Percentiles rank a stretch among this genome's conserved stretches.
These are phyloP conservation scores for Limenitis camilla DNA, from an alignment of 2,888 invertebrate genomes.

Conservation along the genomic window DNA sequence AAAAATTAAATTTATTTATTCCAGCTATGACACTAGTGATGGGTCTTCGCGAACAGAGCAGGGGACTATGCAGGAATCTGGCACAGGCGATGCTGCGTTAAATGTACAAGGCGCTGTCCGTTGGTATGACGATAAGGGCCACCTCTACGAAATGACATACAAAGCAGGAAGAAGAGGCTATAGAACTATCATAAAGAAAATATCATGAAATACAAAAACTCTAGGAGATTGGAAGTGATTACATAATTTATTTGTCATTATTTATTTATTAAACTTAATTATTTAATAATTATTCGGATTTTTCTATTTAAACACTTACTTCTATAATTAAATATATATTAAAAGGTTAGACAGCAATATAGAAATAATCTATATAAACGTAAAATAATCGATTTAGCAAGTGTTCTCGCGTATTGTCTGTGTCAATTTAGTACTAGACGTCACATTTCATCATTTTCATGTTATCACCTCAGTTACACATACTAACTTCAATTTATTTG, in stretches of 20 bases:
- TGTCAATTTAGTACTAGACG: slow-evolving; percentile 31
- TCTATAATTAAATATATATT: neutral
- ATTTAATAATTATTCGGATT: slow-evolving; percentile 16
- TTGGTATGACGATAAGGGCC: slow-evolving; percentile 66
- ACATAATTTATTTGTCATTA: slow-evolving; percentile 27
- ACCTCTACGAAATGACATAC: slow-evolving; percentile 66
- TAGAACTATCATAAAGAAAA: slow-evolving; percentile 60
- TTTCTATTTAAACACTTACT: neutral
- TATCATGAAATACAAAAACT: slow-evolving; percentile 33
- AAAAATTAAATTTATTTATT: slow-evolving; percentile 23
- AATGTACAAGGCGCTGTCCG: slow-evolving; percentile 62
- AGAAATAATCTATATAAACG: neutral
- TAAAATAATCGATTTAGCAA: neutral
- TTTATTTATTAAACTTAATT: slow-evolving; percentile 32
- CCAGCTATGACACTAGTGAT: slow-evolving; percentile 68
- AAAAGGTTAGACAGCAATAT: neutral
- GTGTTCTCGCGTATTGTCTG: slow-evolving; percentile 1
- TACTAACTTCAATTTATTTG: slow-evolving; percentile 32
- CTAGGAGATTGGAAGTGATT: slow-evolving; percentile 35
- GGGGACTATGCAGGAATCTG: slow-evolving; percentile 51
- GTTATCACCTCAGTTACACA: slow-evolving; percentile 57
- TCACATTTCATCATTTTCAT: slow-evolving; percentile 44
- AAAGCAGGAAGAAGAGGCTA: slow-evolving; percentile 69
- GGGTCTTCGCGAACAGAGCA: slow-evolving; percentile 71
- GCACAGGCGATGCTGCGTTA: slow-evolving; percentile 53